phyloP scores from a whole-genome alignment of 2,113 vertebrate genomes.

The Toxostoma redivivum region DNA sequence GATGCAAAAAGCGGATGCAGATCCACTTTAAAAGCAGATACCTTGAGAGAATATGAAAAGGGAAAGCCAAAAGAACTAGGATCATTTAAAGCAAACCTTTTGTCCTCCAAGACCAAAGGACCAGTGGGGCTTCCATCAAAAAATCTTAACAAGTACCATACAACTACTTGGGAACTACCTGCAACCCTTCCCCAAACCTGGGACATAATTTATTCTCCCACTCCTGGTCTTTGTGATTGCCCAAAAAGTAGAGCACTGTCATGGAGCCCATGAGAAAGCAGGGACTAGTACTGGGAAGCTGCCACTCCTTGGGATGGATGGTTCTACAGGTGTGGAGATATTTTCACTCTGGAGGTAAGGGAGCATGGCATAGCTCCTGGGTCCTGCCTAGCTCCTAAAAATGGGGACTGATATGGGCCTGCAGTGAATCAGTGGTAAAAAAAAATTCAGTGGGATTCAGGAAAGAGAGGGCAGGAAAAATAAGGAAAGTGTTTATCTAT shows the following conservation, averaged over 20 bases:
- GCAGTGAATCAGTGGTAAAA: neutral
- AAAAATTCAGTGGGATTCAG: neutral
- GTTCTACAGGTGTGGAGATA: neutral
- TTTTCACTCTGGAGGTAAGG: neutral
- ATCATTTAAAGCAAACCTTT: neutral
- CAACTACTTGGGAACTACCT: neutral
- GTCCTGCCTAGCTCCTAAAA: neutral
- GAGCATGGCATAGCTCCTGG: neutral
- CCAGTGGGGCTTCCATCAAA: neutral
- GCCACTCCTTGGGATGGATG: neutral
- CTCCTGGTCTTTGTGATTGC: neutral
- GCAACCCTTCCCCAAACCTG: neutral
- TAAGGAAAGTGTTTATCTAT: neutral
- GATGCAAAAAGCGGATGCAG: neutral
- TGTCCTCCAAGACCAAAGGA: neutral
- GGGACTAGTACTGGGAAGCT: neutral
- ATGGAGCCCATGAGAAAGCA: neutral
- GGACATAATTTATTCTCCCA: neutral
- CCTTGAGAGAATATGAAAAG: neutral
- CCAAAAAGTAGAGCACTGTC: neutral
- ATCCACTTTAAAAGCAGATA: neutral
- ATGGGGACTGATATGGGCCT: neutral
- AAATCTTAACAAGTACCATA: neutral
- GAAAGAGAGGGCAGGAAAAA: neutral
- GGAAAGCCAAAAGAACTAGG: neutral